Conservation (phyloP, 2,113 vertebrate species). For the Carassius carassius region DNA sequence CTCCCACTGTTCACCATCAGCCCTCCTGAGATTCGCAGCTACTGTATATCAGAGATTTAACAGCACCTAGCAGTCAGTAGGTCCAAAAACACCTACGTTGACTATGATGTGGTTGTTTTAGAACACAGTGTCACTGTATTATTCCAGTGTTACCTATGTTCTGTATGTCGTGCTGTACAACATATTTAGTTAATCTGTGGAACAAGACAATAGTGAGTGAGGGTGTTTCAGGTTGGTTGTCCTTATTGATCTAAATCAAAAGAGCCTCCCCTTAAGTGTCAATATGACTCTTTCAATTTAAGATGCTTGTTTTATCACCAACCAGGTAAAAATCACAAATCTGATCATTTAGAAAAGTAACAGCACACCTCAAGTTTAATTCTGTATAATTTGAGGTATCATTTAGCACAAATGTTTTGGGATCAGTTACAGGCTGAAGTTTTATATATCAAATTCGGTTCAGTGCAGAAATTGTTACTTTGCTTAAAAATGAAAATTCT, state of each 20-base stretch:
- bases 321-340: background rate
- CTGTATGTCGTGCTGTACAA: background rate
- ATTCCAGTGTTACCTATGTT: background rate
- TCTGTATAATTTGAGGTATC: background rate
- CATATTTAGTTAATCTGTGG: background rate
- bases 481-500: background rate
- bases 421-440: background rate
- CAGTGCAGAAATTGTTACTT: background rate
- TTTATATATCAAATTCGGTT: background rate
- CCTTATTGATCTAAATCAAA: conserved; percentile 3
- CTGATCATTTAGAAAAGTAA: background rate
- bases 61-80: conserved; percentile 13
- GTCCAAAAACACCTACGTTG: conserved; percentile 6
- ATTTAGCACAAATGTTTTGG: background rate
- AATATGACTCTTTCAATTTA: background rate
- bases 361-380: background rate
- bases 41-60: conserved; percentile 10
- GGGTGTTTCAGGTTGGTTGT: background rate
- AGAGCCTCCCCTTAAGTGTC: background rate
- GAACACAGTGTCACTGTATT: background rate
- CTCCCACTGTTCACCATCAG: conserved; percentile 36
- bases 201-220: background rate
- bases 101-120: conserved; percentile 1
- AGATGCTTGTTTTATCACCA: conserved; percentile 9
- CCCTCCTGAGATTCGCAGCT: conserved; percentile 28